Base-by-base conservation (phyloP, 2,888 invertebrate genomes). In the Halictus quadricinctus region DNA sequence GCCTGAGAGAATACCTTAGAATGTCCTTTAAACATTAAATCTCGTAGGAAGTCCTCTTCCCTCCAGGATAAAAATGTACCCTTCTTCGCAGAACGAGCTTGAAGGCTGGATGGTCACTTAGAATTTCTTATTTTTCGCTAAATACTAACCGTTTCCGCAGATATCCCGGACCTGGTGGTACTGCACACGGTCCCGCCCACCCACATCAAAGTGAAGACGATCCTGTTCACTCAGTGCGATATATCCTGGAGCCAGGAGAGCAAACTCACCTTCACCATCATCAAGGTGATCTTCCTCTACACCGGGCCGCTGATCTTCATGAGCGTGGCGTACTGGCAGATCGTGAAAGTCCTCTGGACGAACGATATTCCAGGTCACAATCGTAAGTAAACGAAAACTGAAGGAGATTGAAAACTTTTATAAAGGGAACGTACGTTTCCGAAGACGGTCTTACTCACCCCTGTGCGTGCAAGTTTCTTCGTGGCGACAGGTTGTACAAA, bases 261-360 rank as follows among this genome's bases (percentile, higher is more conserved):
- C 48, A 97, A 98, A 90, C 96, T 96, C 81, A 96, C 95, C 15
- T 97, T 97, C 95, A 96, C 96, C 89, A 95, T 97, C 76, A 94
- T 96, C 87, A 97, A 97, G 93, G 96, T 96, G 86, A 94, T 97
- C 41, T 95, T 97, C 79, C 96, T 98, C 70, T 99, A 98, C 95
- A 96, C 97, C 86, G 95, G 97, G 21, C 98, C 98, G 0, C 95
- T 98, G 48, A 92, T 96, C 7, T 96, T 98, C 93, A 98, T 98
- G 97, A 97, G 96, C 90, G 95, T 97, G 85, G 97, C 98, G 0
- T 98, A 98, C 95, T 96, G 96, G 92, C 97, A 98, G 95, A 98
- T 98, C 82, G 97, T 97, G 77, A 95, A 96, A 64, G 98, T 98
- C 3, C 95, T 98, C 25, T 98, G 98, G 98, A 96, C 96, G 86